These are phyloP conservation scores for Sclerurus mexicanus DNA, from an alignment of 2,113 vertebrate genomes.

Conservation along the genomic window DNA sequence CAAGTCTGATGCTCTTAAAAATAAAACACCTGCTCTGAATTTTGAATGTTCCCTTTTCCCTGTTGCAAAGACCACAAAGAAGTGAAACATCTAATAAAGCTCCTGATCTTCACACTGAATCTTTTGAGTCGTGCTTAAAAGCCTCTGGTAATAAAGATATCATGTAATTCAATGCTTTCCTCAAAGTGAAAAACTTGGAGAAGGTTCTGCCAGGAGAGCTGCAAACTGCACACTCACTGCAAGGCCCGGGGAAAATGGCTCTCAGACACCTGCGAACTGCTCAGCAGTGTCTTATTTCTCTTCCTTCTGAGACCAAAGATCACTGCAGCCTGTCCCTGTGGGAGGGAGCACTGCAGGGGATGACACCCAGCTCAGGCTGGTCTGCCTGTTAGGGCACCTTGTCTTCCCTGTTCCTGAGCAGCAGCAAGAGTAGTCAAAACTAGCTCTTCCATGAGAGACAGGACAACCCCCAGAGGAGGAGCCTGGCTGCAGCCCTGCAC, in stretches of 20 bases:
- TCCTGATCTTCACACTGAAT: not conserved
- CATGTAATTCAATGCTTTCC: not conserved
- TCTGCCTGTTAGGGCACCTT: not conserved
- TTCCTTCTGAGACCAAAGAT: not conserved
- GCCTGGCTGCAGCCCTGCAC: rapidly evolving
- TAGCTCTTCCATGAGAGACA: not conserved
- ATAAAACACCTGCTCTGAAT: not conserved
- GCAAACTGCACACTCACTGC: not conserved
- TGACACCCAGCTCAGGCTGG: not conserved
- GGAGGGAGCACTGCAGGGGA: not conserved
- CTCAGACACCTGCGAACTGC: not conserved
- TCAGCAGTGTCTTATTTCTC: not conserved
- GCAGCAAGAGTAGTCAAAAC: not conserved
- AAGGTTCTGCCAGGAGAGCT: not conserved
- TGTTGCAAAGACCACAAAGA: not conserved
- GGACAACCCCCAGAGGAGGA: not conserved
- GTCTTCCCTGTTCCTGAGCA: not conserved
- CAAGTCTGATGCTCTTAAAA: not conserved
- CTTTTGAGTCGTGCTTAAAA: not conserved
- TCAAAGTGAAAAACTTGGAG: not conserved
- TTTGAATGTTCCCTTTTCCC: not conserved
- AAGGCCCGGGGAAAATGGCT: not conserved
- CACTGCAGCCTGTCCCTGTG: not conserved
- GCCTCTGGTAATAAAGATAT: not conserved
- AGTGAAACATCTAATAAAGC: not conserved